A percentile compares a stretch with the other conserved stretches of the same genome.
These are phyloP conservation scores for Bos javanicus DNA, from an alignment of 2,113 vertebrate genomes.

Conservation along the genomic window DNA sequence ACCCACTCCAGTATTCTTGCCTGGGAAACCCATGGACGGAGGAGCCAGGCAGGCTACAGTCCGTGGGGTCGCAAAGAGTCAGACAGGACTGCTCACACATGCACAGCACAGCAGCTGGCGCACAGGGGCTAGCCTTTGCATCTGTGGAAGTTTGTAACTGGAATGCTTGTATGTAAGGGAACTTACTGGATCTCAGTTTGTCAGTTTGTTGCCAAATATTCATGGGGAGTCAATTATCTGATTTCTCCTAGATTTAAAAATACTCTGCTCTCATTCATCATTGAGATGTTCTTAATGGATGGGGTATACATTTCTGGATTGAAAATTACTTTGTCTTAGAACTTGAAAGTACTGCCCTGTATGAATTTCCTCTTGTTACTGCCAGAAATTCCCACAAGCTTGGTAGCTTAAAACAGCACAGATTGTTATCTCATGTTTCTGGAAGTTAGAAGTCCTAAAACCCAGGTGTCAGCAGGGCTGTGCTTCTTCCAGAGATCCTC, in stretches of 20 bases:
- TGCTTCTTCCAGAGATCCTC: background rate
- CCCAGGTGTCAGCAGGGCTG: background rate
- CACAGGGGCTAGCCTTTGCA: background rate
- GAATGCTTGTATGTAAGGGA: background rate
- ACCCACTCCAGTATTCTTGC: background rate
- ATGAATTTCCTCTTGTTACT: background rate
- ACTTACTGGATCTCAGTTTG: background rate
- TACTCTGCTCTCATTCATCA: background rate
- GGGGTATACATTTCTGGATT: background rate
- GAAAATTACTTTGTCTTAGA: slow-evolving; percentile 1
- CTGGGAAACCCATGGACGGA: background rate
- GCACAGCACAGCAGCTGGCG: background rate
- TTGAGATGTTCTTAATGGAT: background rate
- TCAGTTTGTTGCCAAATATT: background rate
- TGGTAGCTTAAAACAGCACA: background rate
- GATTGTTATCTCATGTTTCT: background rate
- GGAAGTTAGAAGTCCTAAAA: background rate
- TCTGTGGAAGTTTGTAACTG: background rate
- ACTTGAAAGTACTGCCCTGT: background rate
- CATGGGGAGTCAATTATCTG: background rate
- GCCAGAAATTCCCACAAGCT: background rate
- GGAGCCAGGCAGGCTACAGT: background rate
- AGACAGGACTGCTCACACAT: background rate
- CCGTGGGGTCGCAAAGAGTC: background rate
- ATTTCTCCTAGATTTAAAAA: background rate